Evolutionary conservation across 2,113 vertebrate genomes (phyloP).

Genomic region (Mellivora capensis): DNA sequence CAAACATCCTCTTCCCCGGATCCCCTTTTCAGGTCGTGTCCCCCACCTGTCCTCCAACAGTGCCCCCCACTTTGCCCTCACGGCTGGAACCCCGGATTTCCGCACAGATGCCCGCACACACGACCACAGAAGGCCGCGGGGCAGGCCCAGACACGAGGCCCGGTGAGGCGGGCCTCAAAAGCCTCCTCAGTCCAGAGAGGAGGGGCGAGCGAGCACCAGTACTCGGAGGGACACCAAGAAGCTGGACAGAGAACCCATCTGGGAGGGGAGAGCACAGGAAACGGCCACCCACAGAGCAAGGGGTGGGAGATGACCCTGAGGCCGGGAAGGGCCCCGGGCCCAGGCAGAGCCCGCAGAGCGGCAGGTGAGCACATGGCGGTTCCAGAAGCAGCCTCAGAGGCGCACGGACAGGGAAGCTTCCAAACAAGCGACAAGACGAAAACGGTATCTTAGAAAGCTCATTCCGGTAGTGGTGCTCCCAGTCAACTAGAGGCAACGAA

Average conservation of each 20-base stretch:
- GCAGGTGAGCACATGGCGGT: background rate
- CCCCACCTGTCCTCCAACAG: background rate
- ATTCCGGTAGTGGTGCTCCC: background rate
- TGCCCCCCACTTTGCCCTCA: no score
- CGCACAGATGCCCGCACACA: fast-evolving
- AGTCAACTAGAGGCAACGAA: background rate
- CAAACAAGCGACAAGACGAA: background rate
- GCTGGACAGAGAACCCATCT: background rate
- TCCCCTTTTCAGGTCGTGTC: background rate
- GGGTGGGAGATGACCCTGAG: background rate
- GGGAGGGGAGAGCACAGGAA: background rate
- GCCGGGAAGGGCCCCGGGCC: background rate
- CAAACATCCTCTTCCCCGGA: no score
- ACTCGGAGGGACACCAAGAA: background rate
- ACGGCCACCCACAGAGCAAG: background rate
- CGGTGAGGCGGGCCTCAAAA: fast-evolving
- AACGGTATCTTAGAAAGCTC: background rate
- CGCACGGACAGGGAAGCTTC: background rate
- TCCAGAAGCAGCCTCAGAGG: background rate
- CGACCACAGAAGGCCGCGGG: background rate
- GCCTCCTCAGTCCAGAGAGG: background rate
- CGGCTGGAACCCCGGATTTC: background rate
- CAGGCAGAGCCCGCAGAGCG: background rate
- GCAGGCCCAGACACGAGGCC: background rate
- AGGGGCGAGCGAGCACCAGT: background rate